These are phyloP conservation scores for Menura novaehollandiae DNA, from an alignment of 2,113 vertebrate genomes.

Conservation along the genomic window DNA sequence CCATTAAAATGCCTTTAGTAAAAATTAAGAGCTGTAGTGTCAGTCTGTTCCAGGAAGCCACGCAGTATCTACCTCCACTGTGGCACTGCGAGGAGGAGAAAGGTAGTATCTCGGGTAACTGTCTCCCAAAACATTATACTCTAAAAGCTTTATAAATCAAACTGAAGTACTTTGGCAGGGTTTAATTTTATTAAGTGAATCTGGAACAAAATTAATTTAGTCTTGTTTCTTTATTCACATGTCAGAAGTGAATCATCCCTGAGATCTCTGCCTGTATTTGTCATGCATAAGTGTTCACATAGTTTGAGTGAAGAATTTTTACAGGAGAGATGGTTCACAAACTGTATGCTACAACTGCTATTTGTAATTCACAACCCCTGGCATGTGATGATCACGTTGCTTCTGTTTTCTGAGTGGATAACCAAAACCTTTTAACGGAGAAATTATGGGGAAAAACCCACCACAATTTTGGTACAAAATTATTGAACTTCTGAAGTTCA, in stretches of 20 bases:
- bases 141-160: slow-evolving; percentile 48
- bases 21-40: not conserved
- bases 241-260: slow-evolving; percentile 34
- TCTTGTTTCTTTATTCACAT: slow-evolving; percentile 24
- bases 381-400: not conserved
- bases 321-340: not conserved
- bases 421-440: not conserved
- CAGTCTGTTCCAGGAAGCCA: not conserved
- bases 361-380: not conserved
- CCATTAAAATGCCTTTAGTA: not conserved
- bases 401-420: not conserved
- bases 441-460: not conserved
- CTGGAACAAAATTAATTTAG: slow-evolving; percentile 17
- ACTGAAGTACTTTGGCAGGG: not conserved
- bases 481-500: not conserved
- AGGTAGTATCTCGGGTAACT: not conserved
- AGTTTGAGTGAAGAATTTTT: not conserved
- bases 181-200: slow-evolving; percentile 38
- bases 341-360: not conserved
- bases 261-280: not conserved
- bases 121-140: not conserved
- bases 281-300: not conserved
- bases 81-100: not conserved
- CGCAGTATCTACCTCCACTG: not conserved
- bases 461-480: not conserved